Base-by-base conservation (phyloP, 2,888 invertebrate species). In the Lasioglossum vierecki region DNA sequence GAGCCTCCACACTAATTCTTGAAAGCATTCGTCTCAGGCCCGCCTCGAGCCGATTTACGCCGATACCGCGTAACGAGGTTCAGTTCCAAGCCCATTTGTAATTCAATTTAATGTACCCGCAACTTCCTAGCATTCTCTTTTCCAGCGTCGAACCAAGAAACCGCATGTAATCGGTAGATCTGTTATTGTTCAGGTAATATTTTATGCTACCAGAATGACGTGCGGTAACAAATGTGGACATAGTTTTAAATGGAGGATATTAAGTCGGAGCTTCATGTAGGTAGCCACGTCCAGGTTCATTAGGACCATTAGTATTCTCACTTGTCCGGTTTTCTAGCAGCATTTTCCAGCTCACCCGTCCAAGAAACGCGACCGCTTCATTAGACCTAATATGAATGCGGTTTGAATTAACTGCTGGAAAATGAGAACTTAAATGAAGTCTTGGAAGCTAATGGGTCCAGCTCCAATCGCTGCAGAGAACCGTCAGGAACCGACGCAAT, bases 311-410 rank as follows among this genome's bases (percentile, higher is more conserved):
- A 63, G 15, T 30, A 63, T 63, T 63, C 63, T 63, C 63, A 63
- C 63, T 30, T 15, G 13, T 63, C 63, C 63, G 63, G 63, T 63
- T 63, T 6, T 63, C 63, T 6, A 63, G 63, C 6, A 30, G 15
- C 63, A 30, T 63, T 63, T 63, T 63, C 30, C 9, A 15, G 63
- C 60, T 63, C 13, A 6, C 4, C 30, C 63, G 30, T 30, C 13
- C 1, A 4, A 30, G 30, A 15, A 30, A 63, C 63, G 6, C 63
- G 26, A 63, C 30, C 63, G 15, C 63, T 63, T 63, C 63, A 63
- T 63, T 63, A 63, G 18, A 30, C 63, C 63, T 30, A 63, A 63
- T 63, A 30, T 63, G 60, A 63, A 26, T 63, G 63, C 63, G 63
- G 30, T 63, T 63, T 30, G 18, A 63, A 30, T 63, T 63, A 18